phyloP scores from a whole-genome alignment of 1,140 invertebrate species.

The Hypsibius dujardini region DNA sequence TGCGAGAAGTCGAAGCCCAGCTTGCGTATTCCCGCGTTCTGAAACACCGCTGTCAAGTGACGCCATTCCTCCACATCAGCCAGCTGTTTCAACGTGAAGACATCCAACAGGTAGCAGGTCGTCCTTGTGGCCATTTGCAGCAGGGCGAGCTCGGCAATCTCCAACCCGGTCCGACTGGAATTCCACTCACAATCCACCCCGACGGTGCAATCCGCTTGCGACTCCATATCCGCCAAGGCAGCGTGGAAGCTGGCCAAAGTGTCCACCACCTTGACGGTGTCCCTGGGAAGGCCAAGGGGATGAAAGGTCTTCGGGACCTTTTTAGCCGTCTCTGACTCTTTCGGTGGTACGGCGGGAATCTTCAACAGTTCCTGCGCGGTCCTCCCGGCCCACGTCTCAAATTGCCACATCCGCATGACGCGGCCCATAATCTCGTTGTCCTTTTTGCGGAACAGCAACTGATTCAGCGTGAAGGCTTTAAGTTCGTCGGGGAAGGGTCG shows the following conservation, averaged over 20 bases:
- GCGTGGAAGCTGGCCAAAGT: neutral
- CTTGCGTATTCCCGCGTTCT: neutral
- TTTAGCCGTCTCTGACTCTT: no score
- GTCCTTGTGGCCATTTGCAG: slow-evolving; percentile 52
- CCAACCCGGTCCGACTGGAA: neutral
- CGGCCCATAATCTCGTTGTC: no score
- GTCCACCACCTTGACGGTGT: neutral
- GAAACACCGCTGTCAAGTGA: neutral
- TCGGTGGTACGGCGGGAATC: no score
- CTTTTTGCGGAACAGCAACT: no score
- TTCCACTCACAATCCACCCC: slow-evolving; percentile 13
- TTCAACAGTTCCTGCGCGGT: no score
- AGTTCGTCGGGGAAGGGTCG: neutral
- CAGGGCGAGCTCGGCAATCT: slow-evolving; percentile 37
- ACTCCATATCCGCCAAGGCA: neutral
- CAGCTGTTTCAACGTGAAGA: slow-evolving; percentile 32
- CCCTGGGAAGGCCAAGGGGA: neutral
- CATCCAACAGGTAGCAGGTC: slow-evolving; percentile 51
- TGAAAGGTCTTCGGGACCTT: no score
- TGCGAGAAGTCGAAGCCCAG: neutral
- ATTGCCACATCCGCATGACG: no score
- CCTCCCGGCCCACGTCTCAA: no score
- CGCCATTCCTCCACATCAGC: neutral
- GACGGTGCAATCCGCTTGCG: neutral
- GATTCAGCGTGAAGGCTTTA: neutral